phyloP scores from a whole-genome alignment of 2,113 vertebrate species.

The Madoqua kirkii region DNA sequence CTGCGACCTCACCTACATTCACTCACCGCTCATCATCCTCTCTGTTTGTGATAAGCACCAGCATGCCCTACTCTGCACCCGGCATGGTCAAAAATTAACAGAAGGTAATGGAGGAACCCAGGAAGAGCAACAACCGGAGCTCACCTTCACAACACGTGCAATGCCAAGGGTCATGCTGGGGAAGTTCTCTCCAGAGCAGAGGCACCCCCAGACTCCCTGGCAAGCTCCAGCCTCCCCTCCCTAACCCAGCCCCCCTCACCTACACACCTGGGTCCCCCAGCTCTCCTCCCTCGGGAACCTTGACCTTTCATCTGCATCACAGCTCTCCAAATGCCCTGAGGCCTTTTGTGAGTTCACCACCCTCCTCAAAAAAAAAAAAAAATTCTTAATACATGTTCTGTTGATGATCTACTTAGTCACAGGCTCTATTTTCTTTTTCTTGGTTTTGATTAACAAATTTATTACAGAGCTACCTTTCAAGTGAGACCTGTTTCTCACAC shows the following conservation, averaged over 20 bases:
- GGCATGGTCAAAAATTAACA: conserved; percentile 1
- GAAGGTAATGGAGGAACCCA: not conserved
- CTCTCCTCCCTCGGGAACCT: not conserved
- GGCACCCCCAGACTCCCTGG: not conserved
- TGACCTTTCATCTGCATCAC: not conserved
- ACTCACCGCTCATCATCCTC: not conserved
- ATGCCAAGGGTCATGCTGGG: not conserved
- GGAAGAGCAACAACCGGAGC: not conserved
- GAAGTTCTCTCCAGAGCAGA: not conserved
- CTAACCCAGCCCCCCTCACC: not conserved
- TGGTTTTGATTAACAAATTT: conserved; percentile 34
- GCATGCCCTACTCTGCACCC: not conserved
- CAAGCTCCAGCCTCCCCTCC: not conserved
- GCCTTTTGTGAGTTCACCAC: not conserved
- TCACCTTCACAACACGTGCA: not conserved
- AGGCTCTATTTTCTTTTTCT: conserved; percentile 35
- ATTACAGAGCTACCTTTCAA: conserved; percentile 49
- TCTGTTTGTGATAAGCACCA: not conserved
- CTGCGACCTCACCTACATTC: not conserved
- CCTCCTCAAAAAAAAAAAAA: not conserved
- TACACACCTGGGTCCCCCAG: not conserved
- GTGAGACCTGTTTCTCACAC: not conserved
- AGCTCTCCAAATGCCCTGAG: conserved; percentile 5
- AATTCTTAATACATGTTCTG: conserved; percentile 31
- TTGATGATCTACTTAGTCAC: conserved; percentile 47